phyloP scores from a whole-genome alignment of 2,113 vertebrate genomes.

The Ochotona princeps region DNA sequence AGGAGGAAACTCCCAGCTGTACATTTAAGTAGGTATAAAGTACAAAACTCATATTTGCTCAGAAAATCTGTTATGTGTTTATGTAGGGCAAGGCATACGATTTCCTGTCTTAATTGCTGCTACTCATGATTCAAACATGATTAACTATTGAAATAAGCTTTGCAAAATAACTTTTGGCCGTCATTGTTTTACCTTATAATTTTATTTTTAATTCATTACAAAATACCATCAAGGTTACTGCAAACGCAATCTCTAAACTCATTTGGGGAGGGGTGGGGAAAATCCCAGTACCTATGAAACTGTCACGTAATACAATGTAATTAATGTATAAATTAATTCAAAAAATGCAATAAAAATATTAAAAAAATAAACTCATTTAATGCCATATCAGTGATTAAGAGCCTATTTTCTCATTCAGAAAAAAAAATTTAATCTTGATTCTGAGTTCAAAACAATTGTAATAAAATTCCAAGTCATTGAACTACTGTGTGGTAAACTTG shows the following conservation, averaged over 20 bases:
- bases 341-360: too few relatives aligned
- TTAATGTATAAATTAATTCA: too few relatives aligned
- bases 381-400: not conserved
- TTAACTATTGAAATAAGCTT: not conserved
- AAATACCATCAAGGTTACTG: not conserved
- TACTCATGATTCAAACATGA: not conserved
- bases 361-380: not conserved
- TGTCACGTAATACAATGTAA: too few relatives aligned
- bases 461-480: not conserved
- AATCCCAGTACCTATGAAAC: too few relatives aligned
- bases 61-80: not conserved
- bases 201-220: constrained; percentile 11
- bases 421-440: not conserved
- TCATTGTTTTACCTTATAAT: not conserved
- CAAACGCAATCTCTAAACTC: constrained; percentile 21
- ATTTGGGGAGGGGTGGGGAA: too few relatives aligned
- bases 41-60: not conserved
- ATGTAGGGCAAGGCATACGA: not conserved
- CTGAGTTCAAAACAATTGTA: not conserved
- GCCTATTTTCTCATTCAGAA: not conserved
- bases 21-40: constrained; percentile 7
- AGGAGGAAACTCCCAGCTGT: not conserved
- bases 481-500: not conserved
- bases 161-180: not conserved
- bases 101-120: not conserved